Evolutionary conservation across 2,888 invertebrate species (phyloP).

Genomic region (Elmis aenea): DNA sequence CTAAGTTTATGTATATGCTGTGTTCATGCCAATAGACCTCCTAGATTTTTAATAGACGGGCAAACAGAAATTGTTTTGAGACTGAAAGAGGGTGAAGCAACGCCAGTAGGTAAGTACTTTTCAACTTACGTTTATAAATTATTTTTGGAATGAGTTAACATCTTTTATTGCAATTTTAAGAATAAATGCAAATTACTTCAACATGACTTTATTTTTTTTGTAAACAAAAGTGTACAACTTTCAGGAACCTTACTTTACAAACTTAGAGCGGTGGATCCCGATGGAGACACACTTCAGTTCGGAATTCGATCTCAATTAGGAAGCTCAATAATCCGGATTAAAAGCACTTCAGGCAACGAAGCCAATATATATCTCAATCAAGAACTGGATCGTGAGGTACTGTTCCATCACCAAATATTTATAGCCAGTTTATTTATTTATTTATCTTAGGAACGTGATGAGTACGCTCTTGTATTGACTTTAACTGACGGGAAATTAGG

Average conservation of each 20-base stretch:
- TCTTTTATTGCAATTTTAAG: no score
- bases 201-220: no score
- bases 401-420: conserved; percentile 15
- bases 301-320: conserved; percentile 76
- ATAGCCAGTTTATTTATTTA: not conserved
- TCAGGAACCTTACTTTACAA: conserved; percentile 78
- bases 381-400: conserved; percentile 86
- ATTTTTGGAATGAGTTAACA: no score
- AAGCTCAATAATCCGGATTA: conserved; percentile 78
- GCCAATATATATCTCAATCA: conserved; percentile 84
- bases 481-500: conserved; percentile 83
- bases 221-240: conserved; percentile 38
- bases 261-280: conserved; percentile 77
- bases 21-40: conserved; percentile 66
- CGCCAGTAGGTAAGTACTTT: conserved; percentile 70
- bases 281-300: conserved; percentile 78
- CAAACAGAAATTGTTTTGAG: conserved; percentile 88
- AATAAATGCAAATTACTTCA: no score
- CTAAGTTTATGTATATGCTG: no score
- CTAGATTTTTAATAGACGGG: conserved; percentile 81
- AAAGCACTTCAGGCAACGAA: conserved; percentile 74
- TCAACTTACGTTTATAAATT: no score
- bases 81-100: conserved; percentile 82
- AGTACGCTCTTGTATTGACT: conserved; percentile 83
- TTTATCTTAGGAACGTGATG: conserved; percentile 67